phyloP scores from a whole-genome alignment of 2,888 invertebrate genomes.

The Lysandra bellargus region DNA sequence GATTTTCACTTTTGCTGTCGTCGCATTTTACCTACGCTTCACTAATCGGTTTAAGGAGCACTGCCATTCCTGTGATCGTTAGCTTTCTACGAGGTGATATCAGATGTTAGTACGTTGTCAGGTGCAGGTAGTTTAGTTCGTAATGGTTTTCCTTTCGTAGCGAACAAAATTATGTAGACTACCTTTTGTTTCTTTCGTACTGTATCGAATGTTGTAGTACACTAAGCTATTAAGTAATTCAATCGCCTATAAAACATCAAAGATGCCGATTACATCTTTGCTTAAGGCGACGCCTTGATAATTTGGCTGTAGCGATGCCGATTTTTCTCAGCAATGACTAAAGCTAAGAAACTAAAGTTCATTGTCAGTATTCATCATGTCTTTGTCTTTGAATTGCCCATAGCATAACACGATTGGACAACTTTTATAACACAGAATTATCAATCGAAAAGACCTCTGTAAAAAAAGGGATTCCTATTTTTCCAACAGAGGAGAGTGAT shows the following conservation, averaged over 20 bases:
- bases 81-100: constrained; percentile 57
- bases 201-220: background rate
- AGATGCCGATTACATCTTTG: background rate
- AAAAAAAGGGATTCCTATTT: no score
- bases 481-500: no score
- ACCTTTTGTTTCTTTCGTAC: background rate
- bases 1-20: constrained; percentile 66
- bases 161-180: background rate
- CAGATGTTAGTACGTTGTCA: constrained; percentile 35
- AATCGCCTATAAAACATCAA: background rate
- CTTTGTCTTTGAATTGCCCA: no score
- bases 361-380: no score
- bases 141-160: background rate
- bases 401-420: no score
- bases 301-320: no score
- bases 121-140: background rate
- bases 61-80: constrained; percentile 57
- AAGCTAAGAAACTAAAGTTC: no score
- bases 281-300: no score
- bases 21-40: constrained; percentile 52
- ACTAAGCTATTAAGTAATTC: background rate
- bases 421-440: no score
- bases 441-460: no score
- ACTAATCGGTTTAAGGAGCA: constrained; percentile 60
- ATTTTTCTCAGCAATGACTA: no score